phyloP scores from a whole-genome alignment of 2,888 invertebrate species.

The Syritta pipiens region DNA sequence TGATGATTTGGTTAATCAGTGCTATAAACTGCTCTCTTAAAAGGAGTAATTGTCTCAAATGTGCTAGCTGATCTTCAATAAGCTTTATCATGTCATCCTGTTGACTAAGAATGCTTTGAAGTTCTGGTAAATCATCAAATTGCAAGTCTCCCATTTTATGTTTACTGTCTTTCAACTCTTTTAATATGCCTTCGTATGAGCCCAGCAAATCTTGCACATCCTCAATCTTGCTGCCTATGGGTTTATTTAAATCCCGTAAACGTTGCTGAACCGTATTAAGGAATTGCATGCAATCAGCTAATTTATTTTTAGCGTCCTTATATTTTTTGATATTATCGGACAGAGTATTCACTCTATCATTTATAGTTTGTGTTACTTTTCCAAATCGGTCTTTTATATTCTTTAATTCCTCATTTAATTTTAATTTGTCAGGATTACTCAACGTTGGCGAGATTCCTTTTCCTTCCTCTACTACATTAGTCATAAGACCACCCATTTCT shows the following conservation, averaged over 20 bases:
- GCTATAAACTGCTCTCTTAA: constrained; percentile 93
- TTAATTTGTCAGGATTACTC: constrained; percentile 91
- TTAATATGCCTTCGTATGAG: constrained; percentile 88
- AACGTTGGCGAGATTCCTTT: constrained; percentile 89
- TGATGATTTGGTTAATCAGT: constrained; percentile 91
- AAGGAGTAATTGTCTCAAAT: constrained; percentile 87
- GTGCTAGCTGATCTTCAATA: constrained; percentile 92
- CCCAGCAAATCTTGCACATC: constrained; percentile 92
- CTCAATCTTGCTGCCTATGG: constrained; percentile 91
- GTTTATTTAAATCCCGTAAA: constrained; percentile 89
- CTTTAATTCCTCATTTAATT: constrained; percentile 89
- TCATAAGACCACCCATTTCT: constrained; percentile 85
- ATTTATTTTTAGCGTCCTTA: constrained; percentile 88
- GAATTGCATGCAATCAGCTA: constrained; percentile 89
- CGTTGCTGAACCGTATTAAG: constrained; percentile 91
- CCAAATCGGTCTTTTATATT: constrained; percentile 88
- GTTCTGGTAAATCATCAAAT: constrained; percentile 87
- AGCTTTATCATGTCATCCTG: constrained; percentile 92
- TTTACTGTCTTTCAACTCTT: constrained; percentile 88
- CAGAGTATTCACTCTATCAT: constrained; percentile 86
- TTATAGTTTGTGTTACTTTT: constrained; percentile 86
- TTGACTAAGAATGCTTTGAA: constrained; percentile 88
- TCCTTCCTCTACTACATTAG: constrained; percentile 88
- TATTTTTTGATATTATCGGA: constrained; percentile 89
- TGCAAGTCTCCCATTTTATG: constrained; percentile 88